Evolutionary conservation across 2,797 vertebrate species (phyloP).

Genomic region (Urophycis tenuis): DNA sequence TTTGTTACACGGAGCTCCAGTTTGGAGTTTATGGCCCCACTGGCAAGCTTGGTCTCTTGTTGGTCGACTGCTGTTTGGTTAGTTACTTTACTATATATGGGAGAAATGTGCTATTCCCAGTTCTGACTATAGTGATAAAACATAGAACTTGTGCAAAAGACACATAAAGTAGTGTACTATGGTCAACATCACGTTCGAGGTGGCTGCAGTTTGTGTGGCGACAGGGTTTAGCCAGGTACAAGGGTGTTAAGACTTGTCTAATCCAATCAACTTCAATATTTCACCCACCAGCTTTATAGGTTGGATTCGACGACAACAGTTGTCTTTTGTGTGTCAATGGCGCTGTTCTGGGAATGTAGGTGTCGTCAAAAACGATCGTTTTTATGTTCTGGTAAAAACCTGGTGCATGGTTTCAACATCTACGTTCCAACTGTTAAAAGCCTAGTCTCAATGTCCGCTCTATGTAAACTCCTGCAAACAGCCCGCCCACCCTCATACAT

Average conservation of each 20-base stretch:
- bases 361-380: too few relatives aligned
- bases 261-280: not conserved
- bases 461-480: not conserved
- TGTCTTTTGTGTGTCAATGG: not conserved
- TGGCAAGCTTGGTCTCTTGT: not conserved
- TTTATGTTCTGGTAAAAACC: not conserved
- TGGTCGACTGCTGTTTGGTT: slow-evolving; percentile 15
- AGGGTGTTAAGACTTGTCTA: not conserved
- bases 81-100: slow-evolving; percentile 53
- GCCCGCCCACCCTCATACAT: not conserved
- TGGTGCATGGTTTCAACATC: not conserved
- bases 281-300: not conserved
- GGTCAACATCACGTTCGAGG: not conserved
- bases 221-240: not conserved
- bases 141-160: not conserved
- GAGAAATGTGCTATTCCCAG: slow-evolving; percentile 54
- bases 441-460: not conserved
- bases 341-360: not conserved
- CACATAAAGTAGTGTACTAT: not conserved
- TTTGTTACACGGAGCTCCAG: not conserved
- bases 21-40: not conserved
- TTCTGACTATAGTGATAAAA: slow-evolving; percentile 22
- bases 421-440: not conserved
- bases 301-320: not conserved
- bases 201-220: not conserved